Evolutionary conservation across 2,888 invertebrate species (phyloP).

Genomic region (Pammene aurita): DNA sequence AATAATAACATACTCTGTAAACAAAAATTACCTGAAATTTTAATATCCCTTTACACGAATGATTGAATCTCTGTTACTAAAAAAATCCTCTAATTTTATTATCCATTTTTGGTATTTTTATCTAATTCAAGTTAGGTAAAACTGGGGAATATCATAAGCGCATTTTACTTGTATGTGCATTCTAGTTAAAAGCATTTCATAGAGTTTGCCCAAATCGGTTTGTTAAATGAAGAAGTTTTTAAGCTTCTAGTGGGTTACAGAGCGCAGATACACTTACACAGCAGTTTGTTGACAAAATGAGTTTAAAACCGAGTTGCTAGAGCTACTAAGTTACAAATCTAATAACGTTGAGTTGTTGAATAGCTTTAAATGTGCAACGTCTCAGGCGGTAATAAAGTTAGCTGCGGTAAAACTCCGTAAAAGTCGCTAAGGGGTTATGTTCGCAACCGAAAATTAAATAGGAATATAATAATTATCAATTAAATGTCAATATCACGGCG

Average conservation of each 20-base stretch:
- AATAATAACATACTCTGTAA: too few relatives aligned
- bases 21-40: too few relatives aligned
- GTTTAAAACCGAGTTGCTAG: conserved; percentile 19
- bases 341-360: conserved; percentile 26
- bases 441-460: not conserved
- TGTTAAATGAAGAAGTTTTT: not conserved
- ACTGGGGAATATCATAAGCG: too few relatives aligned
- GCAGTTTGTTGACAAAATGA: conserved; percentile 18
- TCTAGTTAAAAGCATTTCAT: not conserved
- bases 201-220: not conserved
- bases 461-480: not conserved
- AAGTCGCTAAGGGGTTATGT: not conserved
- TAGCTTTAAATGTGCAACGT: conserved; percentile 30
- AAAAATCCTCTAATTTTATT: too few relatives aligned
- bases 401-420: conserved; percentile 6
- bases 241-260: not conserved
- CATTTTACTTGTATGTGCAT: too few relatives aligned
- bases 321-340: conserved; percentile 29
- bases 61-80: too few relatives aligned
- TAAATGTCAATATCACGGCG: not conserved
- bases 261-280: conserved; percentile 3
- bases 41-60: too few relatives aligned
- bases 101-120: too few relatives aligned
- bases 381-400: conserved; percentile 30
- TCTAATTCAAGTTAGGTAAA: too few relatives aligned